Evolutionary conservation across 2,888 invertebrate genomes (phyloP), one percentile per base, ranked within the genome.

Genomic region (Amorpha juglandis): DNA sequence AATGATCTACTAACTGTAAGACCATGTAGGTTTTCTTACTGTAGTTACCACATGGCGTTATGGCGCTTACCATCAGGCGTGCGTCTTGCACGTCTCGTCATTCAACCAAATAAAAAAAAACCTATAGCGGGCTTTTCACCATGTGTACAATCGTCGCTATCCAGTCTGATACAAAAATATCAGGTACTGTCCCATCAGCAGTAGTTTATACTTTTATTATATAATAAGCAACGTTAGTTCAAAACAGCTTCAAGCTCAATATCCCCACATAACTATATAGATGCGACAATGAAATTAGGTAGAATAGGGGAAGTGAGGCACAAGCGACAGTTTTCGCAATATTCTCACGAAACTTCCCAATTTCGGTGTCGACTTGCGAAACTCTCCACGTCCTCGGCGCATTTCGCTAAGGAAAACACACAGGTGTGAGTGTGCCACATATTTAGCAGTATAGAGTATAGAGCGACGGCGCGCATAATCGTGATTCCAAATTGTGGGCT

Each of bases 351-450:
- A 89, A 90, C 79, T 91, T 91, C 82, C 86, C 82, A 87, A 91
- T 88, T 90, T 89, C 79, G 76, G 91, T 88, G 92, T 87, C 90
- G 92, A 92, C 87, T 92, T 92, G 92, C 87, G 87, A 90, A 92
- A 91, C 87, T 92, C 88, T 79, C 27, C 48, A 64, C 64, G 62
- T 67, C 50, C 51, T 73, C 88, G 79, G 81, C 81, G 78, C 76
- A 74, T 77, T 81, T 75, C 78, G 77, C 77, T 79, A 81, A 81
- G 81, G 79, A 77, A 78, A 77, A 72, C 78, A 80, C 84, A 87
- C 85, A 88, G 87, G 88, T 89, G 85, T 78, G 79, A 68, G 69
- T 68, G 75, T 80, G 63, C 64, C 64, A 68, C 70, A 67, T 69
- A 66, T 50, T 63, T 62, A 63, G 62, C 67, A 69, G 63, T 70